Conservation (phyloP, 2,113 vertebrate species). For the Bubo blakistoni region DNA sequence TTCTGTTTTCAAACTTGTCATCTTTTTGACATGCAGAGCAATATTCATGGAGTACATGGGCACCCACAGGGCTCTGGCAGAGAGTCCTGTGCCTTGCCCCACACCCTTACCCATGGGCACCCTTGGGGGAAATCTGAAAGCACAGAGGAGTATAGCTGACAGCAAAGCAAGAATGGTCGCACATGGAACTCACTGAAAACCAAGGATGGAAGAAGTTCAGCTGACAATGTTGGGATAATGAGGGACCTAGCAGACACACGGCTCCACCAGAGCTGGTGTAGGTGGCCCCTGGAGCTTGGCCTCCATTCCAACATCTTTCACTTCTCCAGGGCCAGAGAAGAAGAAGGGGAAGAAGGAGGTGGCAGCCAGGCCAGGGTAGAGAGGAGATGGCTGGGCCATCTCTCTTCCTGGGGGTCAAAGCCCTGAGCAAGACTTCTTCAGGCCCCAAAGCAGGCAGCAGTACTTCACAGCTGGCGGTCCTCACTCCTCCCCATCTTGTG, state of each 20-base stretch:
- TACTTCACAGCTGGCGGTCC: rapidly evolving
- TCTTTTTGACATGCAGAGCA: not conserved
- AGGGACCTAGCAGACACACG: not conserved
- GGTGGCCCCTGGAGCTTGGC: not conserved
- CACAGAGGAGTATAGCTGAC: not conserved
- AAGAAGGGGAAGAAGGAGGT: not conserved
- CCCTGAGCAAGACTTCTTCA: not conserved
- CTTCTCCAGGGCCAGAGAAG: not conserved
- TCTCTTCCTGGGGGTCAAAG: not conserved
- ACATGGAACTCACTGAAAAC: not conserved
- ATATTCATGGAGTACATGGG: rapidly evolving
- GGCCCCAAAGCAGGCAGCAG: not conserved
- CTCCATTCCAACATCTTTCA: not conserved
- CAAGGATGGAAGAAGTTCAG: not conserved
- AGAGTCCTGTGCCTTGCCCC: not conserved
- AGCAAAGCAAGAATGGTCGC: rapidly evolving
- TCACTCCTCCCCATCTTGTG: not conserved
- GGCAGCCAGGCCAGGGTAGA: not conserved
- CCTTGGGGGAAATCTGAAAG: not conserved
- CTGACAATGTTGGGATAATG: not conserved
- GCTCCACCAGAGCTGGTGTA: not conserved
- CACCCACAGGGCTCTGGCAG: not conserved
- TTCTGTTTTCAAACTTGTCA: not conserved
- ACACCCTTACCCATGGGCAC: not conserved
- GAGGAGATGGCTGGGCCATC: not conserved